Conservation (phyloP, 2,113 vertebrate species). For the Bostrychus sinensis region DNA sequence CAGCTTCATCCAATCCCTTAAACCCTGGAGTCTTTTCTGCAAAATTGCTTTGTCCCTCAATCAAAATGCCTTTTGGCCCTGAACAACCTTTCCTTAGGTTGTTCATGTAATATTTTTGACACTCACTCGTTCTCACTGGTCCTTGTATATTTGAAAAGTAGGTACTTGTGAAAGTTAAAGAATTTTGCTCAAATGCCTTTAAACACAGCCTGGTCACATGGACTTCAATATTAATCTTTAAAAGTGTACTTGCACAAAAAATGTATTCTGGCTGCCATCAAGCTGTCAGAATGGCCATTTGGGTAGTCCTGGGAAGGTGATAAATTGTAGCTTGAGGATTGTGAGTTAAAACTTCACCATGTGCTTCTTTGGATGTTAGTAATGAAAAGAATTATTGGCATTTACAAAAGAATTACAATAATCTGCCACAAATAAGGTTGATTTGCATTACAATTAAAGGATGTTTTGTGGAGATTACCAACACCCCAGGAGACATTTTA, state of each 20-base stretch:
- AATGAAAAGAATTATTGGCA: conserved; percentile 42
- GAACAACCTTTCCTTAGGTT: no score
- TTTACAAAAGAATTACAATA: conserved; percentile 49
- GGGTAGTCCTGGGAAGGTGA: background rate
- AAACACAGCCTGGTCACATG: no score
- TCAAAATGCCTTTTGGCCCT: no score
- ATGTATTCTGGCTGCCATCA: background rate
- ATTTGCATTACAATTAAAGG: conserved; percentile 46
- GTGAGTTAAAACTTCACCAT: background rate
- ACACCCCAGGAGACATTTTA: conserved; percentile 14
- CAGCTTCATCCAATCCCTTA: no score
- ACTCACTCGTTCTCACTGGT: no score
- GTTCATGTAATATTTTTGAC: no score
- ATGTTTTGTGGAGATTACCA: conserved; percentile 49
- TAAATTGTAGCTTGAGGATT: background rate
- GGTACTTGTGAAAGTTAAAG: no score
- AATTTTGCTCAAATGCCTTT: no score
- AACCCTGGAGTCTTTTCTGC: no score
- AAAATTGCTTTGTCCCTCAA: no score
- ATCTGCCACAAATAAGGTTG: conserved; percentile 33
- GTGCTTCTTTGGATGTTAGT: conserved; percentile 9
- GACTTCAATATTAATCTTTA: background rate
- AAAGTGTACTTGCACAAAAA: background rate
- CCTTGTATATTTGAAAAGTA: no score
- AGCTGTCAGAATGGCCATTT: background rate